These are phyloP conservation scores for Ophion obscuratus DNA, from an alignment of 2,888 invertebrate species.

Conservation along the genomic window DNA sequence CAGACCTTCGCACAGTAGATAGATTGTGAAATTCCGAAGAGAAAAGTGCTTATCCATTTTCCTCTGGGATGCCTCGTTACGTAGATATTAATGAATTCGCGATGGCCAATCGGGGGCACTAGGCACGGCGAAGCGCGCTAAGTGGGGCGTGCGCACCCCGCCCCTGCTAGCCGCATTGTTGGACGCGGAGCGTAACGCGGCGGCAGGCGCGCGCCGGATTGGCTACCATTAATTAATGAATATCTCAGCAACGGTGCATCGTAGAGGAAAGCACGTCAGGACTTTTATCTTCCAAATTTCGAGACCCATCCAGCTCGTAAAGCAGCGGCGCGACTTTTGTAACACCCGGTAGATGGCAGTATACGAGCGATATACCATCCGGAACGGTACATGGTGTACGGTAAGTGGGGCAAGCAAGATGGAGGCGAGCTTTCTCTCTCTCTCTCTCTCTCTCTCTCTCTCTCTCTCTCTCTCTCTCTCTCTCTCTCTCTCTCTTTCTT, in stretches of 20 bases:
- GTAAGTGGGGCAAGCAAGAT: conserved; percentile 81
- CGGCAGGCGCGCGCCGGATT: background rate
- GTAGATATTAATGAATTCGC: too few species aligned
- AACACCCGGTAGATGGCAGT: conserved; percentile 23
- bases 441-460: conserved; percentile 42
- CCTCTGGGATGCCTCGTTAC: too few species aligned
- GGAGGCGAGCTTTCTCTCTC: conserved; percentile 72
- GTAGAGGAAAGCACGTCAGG: background rate
- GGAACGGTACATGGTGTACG: conserved; percentile 59
- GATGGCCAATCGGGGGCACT: too few species aligned
- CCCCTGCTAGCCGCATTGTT: background rate
- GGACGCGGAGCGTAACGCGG: background rate
- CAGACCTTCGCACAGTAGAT: background rate
- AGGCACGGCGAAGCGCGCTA: background rate
- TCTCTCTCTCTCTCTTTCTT: conserved; percentile 46
- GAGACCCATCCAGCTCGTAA: background rate
- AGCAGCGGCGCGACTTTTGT: background rate
- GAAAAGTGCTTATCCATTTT: background rate
- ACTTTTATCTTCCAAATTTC: conserved; percentile 3
- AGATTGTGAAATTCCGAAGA: background rate
- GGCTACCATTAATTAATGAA: background rate
- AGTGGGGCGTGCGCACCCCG: background rate
- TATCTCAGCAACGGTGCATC: conserved; percentile 4
- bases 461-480: conserved; percentile 52
- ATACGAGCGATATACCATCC: conserved; percentile 27